Conservation (phyloP, 2,797 vertebrate species). For the Synanceia verrucosa region DNA sequence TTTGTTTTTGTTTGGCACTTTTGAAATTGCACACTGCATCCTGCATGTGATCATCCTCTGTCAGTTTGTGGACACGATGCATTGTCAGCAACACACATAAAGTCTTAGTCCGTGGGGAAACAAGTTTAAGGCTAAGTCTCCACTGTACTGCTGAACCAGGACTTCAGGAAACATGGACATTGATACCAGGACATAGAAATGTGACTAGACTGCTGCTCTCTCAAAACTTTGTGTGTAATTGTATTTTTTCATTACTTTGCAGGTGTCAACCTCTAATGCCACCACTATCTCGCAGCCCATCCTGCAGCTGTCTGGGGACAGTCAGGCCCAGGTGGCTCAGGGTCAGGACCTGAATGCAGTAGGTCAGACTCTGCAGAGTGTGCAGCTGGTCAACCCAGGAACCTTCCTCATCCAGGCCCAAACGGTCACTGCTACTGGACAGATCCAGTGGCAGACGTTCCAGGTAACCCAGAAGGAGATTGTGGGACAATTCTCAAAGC, state of each 20-base stretch:
- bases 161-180: too few species aligned
- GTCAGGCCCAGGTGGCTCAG: conserved; percentile 90
- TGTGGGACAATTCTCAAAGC: background rate
- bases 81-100: background rate
- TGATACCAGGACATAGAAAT: background rate
- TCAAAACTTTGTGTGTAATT: background rate
- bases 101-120: background rate
- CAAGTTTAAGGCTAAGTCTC: background rate
- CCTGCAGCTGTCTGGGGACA: conserved; percentile 83
- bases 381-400: conserved; percentile 97
- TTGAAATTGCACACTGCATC: background rate
- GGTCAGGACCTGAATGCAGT: conserved; percentile 85
- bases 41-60: background rate
- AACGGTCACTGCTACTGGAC: conserved; percentile 96
- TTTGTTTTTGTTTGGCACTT: background rate
- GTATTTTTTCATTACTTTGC: conserved; percentile 43
- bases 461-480: conserved; percentile 76
- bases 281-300: conserved; percentile 91
- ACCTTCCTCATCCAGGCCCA: conserved; percentile 99
- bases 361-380: conserved; percentile 93
- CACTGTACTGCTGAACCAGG: background rate
- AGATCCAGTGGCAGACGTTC: conserved; percentile 99
- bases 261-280: conserved; percentile 90
- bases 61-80: background rate
- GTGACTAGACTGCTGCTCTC: fast-evolving